These are phyloP conservation scores for Agrochola litura DNA, from an alignment of 2,888 invertebrate species.

Conservation along the genomic window DNA sequence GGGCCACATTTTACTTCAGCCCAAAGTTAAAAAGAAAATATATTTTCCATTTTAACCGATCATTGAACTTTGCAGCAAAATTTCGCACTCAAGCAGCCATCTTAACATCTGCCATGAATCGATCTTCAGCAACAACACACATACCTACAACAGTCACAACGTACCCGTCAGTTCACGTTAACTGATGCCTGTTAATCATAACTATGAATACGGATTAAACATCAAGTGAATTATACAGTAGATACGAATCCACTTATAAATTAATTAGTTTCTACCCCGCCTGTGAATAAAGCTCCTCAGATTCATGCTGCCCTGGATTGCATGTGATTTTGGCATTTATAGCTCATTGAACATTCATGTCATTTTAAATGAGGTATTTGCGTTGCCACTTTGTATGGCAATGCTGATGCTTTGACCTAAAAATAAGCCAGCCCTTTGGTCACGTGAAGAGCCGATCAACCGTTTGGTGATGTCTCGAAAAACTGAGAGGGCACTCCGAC, in stretches of 20 bases:
- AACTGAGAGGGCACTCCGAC: too few species aligned
- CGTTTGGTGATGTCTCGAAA: too few species aligned
- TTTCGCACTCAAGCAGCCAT: not conserved
- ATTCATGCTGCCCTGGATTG: slow-evolving; percentile 33
- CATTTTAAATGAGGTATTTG: not conserved
- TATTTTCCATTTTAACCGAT: not conserved
- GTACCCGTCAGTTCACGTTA: slow-evolving; percentile 27
- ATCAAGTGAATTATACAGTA: slow-evolving; percentile 57
- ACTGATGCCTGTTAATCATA: slow-evolving; percentile 61
- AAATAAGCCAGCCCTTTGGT: not conserved
- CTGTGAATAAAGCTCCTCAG: slow-evolving; percentile 27
- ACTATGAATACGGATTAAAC: slow-evolving; percentile 57
- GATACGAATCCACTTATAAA: slow-evolving; percentile 41
- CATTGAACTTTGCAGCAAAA: not conserved
- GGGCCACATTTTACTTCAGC: not conserved
- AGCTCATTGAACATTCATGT: slow-evolving; percentile 25
- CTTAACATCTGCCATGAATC: not conserved
- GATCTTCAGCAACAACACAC: slow-evolving; percentile 2
- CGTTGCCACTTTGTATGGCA: not conserved
- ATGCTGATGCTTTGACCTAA: not conserved
- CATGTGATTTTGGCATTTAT: slow-evolving; percentile 28
- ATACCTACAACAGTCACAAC: slow-evolving; percentile 11
- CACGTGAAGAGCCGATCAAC: not conserved
- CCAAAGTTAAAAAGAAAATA: not conserved
- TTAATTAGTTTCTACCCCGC: slow-evolving; percentile 42